These are phyloP conservation scores for Ptychochromis oligacanthus DNA, from an alignment of 2,113 vertebrate genomes.

Conservation along the genomic window DNA sequence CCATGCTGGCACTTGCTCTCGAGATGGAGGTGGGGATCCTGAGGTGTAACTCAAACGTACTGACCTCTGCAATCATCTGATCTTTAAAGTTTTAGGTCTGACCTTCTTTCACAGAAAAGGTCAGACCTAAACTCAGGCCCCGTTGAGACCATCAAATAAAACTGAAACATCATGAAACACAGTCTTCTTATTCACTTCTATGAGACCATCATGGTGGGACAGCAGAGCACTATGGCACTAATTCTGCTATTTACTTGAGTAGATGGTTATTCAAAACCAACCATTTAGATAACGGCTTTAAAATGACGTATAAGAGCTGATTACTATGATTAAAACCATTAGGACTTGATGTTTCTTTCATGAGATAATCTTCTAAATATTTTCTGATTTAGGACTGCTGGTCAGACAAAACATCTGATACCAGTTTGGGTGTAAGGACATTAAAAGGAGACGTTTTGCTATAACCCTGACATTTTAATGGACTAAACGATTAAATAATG, in stretches of 20 bases:
- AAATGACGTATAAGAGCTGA: neutral
- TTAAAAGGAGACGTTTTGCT: neutral
- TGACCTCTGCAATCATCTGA: constrained; percentile 2
- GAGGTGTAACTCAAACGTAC: neutral
- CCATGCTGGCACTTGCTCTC: neutral
- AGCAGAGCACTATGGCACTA: neutral
- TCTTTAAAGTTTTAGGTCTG: neutral
- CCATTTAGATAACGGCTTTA: neutral
- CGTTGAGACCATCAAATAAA: neutral
- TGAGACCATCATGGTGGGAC: neutral
- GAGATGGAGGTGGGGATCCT: neutral
- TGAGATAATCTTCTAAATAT: neutral
- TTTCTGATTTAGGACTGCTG: neutral
- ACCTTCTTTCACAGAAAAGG: neutral
- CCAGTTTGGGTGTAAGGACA: neutral
- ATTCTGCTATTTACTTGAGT: neutral
- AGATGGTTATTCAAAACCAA: neutral
- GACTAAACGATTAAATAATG: neutral
- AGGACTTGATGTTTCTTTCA: too few species aligned
- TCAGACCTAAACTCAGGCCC: neutral
- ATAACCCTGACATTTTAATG: neutral
- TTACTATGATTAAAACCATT: neutral
- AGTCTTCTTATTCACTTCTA: neutral
- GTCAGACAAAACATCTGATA: neutral
- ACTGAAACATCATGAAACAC: neutral